Evolutionary conservation across 2,113 vertebrate genomes (phyloP).

Genomic region (Lota lota): DNA sequence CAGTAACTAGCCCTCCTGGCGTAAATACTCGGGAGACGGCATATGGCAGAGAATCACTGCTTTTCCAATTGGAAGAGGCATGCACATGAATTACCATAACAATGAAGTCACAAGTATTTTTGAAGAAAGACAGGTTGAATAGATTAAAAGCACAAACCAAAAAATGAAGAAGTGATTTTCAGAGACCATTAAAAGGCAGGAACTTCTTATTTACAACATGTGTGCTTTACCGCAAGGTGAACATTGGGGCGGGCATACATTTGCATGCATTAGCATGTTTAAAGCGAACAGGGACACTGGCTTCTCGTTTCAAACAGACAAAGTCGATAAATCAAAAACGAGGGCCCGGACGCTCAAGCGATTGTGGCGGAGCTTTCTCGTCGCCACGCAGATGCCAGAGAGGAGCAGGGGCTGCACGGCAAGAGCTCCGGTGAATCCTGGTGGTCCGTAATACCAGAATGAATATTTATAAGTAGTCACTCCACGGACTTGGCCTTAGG

Average conservation of each 20-base stretch:
- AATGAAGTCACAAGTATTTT: constrained; percentile 52
- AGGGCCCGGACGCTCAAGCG: constrained; percentile 54
- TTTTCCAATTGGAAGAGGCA: constrained; percentile 48
- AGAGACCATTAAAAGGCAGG: constrained; percentile 71
- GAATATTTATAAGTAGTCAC: constrained; percentile 70
- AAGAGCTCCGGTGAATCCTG: constrained; percentile 35
- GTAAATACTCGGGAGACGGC: constrained; percentile 25
- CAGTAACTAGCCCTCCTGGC: constrained; percentile 29
- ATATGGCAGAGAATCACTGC: constrained; percentile 47
- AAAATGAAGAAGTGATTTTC: constrained; percentile 50
- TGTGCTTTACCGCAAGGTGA: constrained; percentile 73
- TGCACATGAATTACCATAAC: constrained; percentile 63
- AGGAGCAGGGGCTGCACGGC: background rate
- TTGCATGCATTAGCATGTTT: constrained; percentile 76
- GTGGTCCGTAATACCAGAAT: constrained; percentile 55
- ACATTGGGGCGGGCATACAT: constrained; percentile 68
- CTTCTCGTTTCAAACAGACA: constrained; percentile 60
- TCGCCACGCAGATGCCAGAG: constrained; percentile 43
- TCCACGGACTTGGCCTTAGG: constrained; percentile 43
- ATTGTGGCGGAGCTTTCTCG: constrained; percentile 40
- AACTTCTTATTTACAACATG: constrained; percentile 73
- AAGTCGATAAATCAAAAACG: constrained; percentile 75
- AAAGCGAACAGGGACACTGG: constrained; percentile 55
- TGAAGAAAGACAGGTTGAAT: constrained; percentile 27
- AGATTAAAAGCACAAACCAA: background rate